Percentiles rank a stretch among this genome's conserved stretches.
phyloP scores from a whole-genome alignment of 2,888 invertebrate genomes.

The Tinea trinotella region DNA sequence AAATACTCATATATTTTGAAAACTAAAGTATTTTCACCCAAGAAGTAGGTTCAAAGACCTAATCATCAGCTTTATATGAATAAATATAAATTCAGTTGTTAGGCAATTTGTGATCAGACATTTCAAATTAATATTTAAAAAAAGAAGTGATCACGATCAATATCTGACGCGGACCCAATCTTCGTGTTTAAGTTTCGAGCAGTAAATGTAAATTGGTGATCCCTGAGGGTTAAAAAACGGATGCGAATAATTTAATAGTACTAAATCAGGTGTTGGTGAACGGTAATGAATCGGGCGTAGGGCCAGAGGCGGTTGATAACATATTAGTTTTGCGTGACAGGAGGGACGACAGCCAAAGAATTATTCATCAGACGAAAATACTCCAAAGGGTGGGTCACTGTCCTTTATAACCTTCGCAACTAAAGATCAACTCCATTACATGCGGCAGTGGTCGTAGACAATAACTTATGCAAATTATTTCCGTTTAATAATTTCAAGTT shows the following conservation, averaged over 20 bases:
- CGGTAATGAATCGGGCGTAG: slow-evolving; percentile 14
- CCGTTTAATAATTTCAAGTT: too few species aligned
- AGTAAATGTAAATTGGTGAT: not conserved
- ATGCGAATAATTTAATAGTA: slow-evolving; percentile 3
- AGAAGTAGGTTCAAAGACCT: not conserved
- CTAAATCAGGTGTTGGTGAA: not conserved
- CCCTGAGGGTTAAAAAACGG: not conserved
- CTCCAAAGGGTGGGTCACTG: slow-evolving; percentile 13
- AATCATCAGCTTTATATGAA: not conserved
- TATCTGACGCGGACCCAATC: not conserved
- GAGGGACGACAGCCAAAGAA: slow-evolving; percentile 12
- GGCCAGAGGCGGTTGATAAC: slow-evolving; percentile 13
- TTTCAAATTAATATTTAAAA: not conserved
- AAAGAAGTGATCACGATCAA: not conserved
- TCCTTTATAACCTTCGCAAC: slow-evolving; percentile 13
- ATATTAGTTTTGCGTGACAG: slow-evolving; percentile 5
- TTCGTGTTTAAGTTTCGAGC: not conserved
- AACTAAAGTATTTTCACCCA: not conserved
- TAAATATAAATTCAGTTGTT: not conserved
- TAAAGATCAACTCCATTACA: slow-evolving; percentile 1
- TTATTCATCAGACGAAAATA: slow-evolving; percentile 15
- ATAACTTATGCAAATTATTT: too few species aligned
- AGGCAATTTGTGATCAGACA: not conserved
- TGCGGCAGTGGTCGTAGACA: not conserved
- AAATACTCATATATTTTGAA: too few species aligned